phyloP scores from a whole-genome alignment of 2,113 vertebrate species.

The Notarius quadriscutis region DNA sequence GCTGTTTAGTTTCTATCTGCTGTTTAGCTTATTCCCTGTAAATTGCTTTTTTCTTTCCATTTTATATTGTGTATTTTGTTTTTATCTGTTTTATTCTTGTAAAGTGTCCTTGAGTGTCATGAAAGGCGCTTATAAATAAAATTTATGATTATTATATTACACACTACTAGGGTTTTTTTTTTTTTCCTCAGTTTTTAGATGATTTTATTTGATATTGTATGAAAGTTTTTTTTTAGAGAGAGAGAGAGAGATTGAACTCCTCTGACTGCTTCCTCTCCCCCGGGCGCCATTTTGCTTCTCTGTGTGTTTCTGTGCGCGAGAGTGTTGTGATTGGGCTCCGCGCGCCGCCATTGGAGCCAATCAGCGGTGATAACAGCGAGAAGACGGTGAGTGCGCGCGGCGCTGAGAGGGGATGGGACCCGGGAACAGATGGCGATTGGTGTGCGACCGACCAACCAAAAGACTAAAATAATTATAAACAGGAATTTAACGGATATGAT shows the following conservation, averaged over 20 bases:
- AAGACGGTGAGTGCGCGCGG: slow-evolving; percentile 86
- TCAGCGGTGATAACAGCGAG: slow-evolving; percentile 92
- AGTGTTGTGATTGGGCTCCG: slow-evolving; percentile 90
- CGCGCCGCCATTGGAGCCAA: slow-evolving; percentile 89
- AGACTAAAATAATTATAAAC: slow-evolving; percentile 74
- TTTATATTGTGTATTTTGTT: too few relatives aligned
- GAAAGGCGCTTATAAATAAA: too few relatives aligned
- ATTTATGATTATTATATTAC: too few relatives aligned
- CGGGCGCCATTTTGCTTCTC: slow-evolving; percentile 19
- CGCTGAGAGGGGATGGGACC: slow-evolving; percentile 90
- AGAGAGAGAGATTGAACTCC: background rate
- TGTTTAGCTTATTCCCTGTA: too few relatives aligned
- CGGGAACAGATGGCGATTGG: slow-evolving; percentile 89
- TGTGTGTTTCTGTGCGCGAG: background rate
- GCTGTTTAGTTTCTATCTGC: too few relatives aligned
- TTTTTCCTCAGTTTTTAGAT: too few relatives aligned
- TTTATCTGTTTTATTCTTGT: too few relatives aligned
- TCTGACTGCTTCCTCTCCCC: background rate
- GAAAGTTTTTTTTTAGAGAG: background rate
- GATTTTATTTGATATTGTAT: too few relatives aligned
- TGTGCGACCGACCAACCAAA: slow-evolving; percentile 93
- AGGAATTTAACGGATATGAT: slow-evolving; percentile 70
- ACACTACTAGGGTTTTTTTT: too few relatives aligned
- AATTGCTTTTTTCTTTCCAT: too few relatives aligned
- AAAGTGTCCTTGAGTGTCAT: too few relatives aligned